A percentile compares a stretch with the other conserved stretches of the same genome.
Evolutionary conservation across 2,113 vertebrate species (phyloP).

Genomic region (Tringa solitaria): DNA sequence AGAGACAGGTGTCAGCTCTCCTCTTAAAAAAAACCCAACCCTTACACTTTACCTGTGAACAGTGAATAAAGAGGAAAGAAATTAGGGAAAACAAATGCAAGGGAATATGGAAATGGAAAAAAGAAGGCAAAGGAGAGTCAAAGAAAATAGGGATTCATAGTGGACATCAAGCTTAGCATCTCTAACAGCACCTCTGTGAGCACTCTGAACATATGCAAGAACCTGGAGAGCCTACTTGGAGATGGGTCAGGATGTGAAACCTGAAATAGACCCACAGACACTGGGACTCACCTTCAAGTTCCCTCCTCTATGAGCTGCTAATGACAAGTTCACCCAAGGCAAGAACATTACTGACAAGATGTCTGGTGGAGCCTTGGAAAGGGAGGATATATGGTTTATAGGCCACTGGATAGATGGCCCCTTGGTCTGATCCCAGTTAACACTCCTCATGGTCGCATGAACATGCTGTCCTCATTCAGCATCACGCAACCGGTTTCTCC

Average conservation of each 20-base stretch:
- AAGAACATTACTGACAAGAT: background rate
- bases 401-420: background rate
- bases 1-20: background rate
- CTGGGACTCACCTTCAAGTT: background rate
- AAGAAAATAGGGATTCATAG: background rate
- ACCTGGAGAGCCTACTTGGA: background rate
- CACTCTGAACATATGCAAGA: background rate
- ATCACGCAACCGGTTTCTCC: background rate
- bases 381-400: background rate
- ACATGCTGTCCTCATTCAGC: background rate
- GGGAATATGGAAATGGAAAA: background rate
- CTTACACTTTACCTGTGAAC: background rate
- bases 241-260: background rate
- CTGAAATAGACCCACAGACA: background rate
- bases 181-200: background rate
- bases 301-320: background rate
- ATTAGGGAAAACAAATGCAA: background rate
- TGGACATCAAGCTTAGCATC: background rate
- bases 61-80: background rate
- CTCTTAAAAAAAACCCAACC: background rate
- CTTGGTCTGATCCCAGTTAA: background rate
- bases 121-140: background rate
- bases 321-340: background rate
- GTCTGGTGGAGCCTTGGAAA: background rate
- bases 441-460: background rate